These are phyloP conservation scores for Brenthis hecate DNA, from an alignment of 2,888 invertebrate genomes.

Conservation along the genomic window DNA sequence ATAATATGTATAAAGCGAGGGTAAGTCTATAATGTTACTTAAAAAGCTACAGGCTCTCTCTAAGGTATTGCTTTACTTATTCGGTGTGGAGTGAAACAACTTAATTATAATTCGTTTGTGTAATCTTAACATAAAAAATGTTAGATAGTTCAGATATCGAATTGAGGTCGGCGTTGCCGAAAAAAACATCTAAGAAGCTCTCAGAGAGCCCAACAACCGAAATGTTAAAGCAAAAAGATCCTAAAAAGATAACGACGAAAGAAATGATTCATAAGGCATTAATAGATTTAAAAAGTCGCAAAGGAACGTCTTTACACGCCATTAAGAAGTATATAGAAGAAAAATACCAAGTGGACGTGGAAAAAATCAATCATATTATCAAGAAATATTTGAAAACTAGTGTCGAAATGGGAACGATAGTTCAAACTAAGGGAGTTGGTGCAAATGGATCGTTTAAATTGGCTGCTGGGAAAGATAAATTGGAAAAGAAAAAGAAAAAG, in stretches of 20 bases:
- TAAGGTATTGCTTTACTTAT: conserved; percentile 15
- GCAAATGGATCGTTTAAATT: conserved; percentile 69
- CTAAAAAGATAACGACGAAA: conserved; percentile 60
- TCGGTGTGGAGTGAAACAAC: neutral
- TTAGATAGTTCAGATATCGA: conserved; percentile 44
- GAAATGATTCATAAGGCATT: conserved; percentile 64
- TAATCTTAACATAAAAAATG: conserved; percentile 31
- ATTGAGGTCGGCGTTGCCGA: conserved; percentile 45
- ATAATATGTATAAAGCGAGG: no score
- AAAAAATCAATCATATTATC: conserved; percentile 59
- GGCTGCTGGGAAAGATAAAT: conserved; percentile 47
- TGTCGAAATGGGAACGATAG: conserved; percentile 60
- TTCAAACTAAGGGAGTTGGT: conserved; percentile 65
- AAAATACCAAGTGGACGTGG: conserved; percentile 56
- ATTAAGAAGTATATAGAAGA: conserved; percentile 66
- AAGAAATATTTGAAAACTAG: conserved; percentile 62
- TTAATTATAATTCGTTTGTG: neutral
- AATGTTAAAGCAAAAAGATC: conserved; percentile 43
- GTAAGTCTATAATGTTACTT: no score
- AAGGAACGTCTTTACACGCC: conserved; percentile 68
- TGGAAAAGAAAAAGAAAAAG: conserved; percentile 46
- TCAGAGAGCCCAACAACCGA: conserved; percentile 31
- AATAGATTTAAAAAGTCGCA: conserved; percentile 55
- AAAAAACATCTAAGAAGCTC: conserved; percentile 43
- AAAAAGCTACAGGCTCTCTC: conserved; percentile 1